A percentile compares a stretch with the other conserved stretches of the same genome.
Evolutionary conservation across 92 coral and sea anemone species (phyloP).

Genomic region (Epizoanthus stellaris): DNA sequence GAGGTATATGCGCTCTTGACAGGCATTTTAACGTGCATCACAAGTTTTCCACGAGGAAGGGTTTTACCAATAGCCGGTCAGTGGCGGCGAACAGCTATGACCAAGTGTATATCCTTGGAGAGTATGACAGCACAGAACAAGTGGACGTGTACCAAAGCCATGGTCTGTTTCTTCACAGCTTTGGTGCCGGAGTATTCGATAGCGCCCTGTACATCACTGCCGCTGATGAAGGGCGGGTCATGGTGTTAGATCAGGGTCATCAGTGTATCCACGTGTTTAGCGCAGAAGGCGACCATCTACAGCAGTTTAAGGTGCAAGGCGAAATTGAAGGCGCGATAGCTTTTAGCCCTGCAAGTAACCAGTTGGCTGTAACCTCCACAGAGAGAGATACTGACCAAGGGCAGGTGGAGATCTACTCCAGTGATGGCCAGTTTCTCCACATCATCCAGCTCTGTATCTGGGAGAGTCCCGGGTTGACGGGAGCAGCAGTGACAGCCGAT

Average conservation of each 20-base stretch:
- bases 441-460: conserved; percentile 25
- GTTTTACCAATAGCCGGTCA: conserved; percentile 6
- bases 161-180: conserved; percentile 6
- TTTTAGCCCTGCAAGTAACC: conserved; percentile 25
- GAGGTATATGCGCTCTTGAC: conserved; percentile 8
- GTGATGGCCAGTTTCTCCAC: conserved; percentile 15
- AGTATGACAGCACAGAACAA: background rate
- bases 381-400: conserved; percentile 39
- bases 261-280: conserved; percentile 17
- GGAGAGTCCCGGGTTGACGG: conserved; percentile 26
- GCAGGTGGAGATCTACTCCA: conserved; percentile 28
- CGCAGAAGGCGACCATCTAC: conserved; percentile 7
- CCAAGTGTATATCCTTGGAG: conserved; percentile 23
- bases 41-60: conserved; percentile 23
- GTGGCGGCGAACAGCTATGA: conserved; percentile 16
- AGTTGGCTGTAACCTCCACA: conserved; percentile 26
- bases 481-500: conserved; percentile 21
- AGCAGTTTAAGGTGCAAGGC: background rate
- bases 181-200: conserved; percentile 23
- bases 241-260: conserved; percentile 32
- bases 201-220: background rate
- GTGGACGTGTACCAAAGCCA: conserved; percentile 28
- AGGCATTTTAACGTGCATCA: background rate
- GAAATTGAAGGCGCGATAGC: conserved; percentile 31
- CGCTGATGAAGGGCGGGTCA: background rate